phyloP scores from a whole-genome alignment of 1,140 invertebrate genomes.

The Mizuhopecten yessoensis region DNA sequence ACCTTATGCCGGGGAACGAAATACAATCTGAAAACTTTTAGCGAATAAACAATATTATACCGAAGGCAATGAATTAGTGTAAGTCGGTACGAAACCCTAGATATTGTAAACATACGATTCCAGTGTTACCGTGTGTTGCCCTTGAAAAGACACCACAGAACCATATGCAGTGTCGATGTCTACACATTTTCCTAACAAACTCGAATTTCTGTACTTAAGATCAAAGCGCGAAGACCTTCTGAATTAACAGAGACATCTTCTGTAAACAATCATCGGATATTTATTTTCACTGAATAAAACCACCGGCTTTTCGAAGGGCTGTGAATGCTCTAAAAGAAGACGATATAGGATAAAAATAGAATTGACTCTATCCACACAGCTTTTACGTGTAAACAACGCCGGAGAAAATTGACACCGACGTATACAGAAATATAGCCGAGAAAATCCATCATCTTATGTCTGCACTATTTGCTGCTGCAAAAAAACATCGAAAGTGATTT shows the following conservation, averaged over 20 bases:
- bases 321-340: background rate
- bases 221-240: background rate
- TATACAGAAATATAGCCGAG: background rate
- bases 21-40: background rate
- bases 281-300: conserved; percentile 1
- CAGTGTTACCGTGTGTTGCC: background rate
- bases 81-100: background rate
- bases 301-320: background rate
- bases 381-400: background rate
- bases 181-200: conserved; percentile 2
- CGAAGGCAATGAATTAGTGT: background rate
- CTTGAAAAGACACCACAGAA: background rate
- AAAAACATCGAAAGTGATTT: background rate
- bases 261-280: background rate
- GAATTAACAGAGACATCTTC: background rate
- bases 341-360: background rate
- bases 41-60: background rate
- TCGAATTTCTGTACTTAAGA: background rate
- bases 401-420: background rate
- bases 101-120: background rate
- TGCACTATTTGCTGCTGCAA: background rate
- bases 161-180: background rate
- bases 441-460: background rate
- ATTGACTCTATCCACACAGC: background rate
- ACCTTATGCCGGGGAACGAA: no score